Percentiles rank a stretch among this genome's conserved stretches.
phyloP scores from a whole-genome alignment of 2,113 vertebrate genomes.

The Parus major region DNA sequence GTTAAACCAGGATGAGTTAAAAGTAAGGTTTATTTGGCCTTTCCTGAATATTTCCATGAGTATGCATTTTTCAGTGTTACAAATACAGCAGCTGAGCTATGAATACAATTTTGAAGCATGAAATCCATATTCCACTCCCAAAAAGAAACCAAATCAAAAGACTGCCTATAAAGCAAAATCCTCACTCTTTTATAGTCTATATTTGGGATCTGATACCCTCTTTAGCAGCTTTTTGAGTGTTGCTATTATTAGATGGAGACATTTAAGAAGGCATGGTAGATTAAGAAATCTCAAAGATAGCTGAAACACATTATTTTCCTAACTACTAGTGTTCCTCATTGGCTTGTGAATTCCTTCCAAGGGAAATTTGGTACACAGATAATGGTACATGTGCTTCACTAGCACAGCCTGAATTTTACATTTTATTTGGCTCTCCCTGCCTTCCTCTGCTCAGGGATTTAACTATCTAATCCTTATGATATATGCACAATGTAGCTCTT shows the following conservation, averaged over 20 bases:
- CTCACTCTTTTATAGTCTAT: background rate
- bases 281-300: background rate
- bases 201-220: background rate
- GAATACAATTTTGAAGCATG: background rate
- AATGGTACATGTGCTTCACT: background rate
- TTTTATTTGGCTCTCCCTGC: background rate
- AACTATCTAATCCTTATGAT: background rate
- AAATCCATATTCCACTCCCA: background rate
- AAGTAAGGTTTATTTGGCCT: background rate
- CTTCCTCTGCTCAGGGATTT: background rate
- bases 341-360: background rate
- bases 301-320: background rate
- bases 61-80: background rate
- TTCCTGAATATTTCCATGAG: background rate
- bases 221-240: background rate
- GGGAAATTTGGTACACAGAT: background rate
- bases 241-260: background rate
- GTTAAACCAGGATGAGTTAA: background rate
- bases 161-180: background rate
- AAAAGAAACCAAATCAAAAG: background rate
- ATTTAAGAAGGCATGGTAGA: background rate
- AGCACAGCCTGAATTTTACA: background rate
- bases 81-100: background rate
- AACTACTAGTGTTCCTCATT: background rate
- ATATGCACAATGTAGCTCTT: background rate